Percentiles rank a stretch among this genome's conserved stretches.
Evolutionary conservation across 2,888 invertebrate genomes (phyloP).

Genomic region (Leuctra nigra): DNA sequence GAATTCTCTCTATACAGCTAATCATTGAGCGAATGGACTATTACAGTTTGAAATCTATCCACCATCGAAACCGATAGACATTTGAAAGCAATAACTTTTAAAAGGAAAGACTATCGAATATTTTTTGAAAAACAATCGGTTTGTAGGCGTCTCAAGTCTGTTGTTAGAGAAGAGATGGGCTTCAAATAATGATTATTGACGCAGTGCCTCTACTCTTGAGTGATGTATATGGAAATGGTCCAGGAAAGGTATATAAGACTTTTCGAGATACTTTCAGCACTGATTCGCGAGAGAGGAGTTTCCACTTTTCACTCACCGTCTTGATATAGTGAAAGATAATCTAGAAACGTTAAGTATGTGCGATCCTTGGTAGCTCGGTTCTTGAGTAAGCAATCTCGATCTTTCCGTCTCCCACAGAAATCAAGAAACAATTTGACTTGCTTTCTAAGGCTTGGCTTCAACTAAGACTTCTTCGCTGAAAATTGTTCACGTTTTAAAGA

Average conservation of each 20-base stretch:
- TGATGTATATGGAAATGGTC: not conserved
- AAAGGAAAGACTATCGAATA: not conserved
- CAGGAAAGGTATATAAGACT: not conserved
- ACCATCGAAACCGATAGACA: not conserved
- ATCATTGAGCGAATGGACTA: not conserved
- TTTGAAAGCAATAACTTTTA: not conserved
- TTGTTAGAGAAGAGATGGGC: not conserved
- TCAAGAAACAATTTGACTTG: no score
- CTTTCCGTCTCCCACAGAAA: no score
- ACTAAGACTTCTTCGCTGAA: no score
- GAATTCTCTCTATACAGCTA: not conserved
- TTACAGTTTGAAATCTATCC: not conserved
- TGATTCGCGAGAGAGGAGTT: no score
- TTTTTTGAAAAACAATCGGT: not conserved
- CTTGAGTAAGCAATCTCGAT: no score
- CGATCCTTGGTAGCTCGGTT: no score
- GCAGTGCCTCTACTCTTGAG: not conserved
- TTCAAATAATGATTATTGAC: not conserved
- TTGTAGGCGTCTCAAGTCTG: not conserved
- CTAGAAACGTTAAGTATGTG: no score
- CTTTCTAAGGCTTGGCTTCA: no score
- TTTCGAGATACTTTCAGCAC: no score
- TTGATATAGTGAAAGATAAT: no score
- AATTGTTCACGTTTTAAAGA: no score
- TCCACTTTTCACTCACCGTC: no score